These are phyloP conservation scores for Solenopsis fugax DNA, from an alignment of 1,140 invertebrate species.

Conservation along the genomic window DNA sequence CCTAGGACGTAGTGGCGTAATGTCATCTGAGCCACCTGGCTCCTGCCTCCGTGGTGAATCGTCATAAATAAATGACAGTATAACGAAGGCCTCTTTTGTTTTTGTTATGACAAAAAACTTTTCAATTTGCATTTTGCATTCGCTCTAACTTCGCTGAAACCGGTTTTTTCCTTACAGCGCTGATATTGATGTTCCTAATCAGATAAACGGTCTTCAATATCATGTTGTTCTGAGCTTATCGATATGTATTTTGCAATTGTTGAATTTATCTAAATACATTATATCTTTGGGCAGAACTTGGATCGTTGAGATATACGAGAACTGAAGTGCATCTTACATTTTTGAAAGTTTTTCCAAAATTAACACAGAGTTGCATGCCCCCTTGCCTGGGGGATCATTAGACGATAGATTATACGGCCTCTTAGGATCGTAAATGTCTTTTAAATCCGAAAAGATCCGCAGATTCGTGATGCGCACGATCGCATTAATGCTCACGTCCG, in stretches of 20 bases:
- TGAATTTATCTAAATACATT: not conserved
- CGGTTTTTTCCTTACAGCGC: not conserved
- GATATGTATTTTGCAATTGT: not conserved
- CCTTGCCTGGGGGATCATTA: not conserved
- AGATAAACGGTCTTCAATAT: not conserved
- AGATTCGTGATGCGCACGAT: not conserved
- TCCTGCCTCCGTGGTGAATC: not conserved
- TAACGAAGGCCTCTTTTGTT: not conserved
- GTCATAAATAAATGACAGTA: not conserved
- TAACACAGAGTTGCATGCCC: not conserved
- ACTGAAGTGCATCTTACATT: not conserved
- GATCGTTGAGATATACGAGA: not conserved
- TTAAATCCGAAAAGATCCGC: not conserved
- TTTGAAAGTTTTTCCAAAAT: not conserved
- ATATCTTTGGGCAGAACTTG: not conserved
- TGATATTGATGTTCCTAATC: not conserved
- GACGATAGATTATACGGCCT: not conserved
- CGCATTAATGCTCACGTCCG: constrained; percentile 7
- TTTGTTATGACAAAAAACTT: not conserved
- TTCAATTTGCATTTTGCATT: constrained; percentile 1
- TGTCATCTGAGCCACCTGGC: constrained; percentile 15
- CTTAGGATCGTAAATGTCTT: not conserved
- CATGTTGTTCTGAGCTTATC: not conserved
- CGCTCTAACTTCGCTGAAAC: not conserved
- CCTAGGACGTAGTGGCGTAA: constrained; percentile 35